These are phyloP conservation scores for Polietes domitor DNA, from an alignment of 2,888 invertebrate species.

Conservation along the genomic window DNA sequence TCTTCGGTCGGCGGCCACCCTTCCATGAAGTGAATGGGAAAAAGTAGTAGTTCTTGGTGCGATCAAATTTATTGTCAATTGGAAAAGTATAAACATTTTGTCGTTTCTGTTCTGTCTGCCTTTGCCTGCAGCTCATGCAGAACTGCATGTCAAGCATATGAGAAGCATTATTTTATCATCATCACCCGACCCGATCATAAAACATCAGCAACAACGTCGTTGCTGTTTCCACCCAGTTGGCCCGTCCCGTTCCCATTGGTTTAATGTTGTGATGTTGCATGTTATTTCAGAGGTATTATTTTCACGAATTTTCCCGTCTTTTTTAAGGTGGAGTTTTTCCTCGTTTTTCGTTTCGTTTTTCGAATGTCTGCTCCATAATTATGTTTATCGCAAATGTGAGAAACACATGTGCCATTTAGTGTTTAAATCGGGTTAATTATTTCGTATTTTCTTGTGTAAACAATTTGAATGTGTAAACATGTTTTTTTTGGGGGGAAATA, in stretches of 20 bases:
- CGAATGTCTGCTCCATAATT: constrained; percentile 1
- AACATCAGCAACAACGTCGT: not conserved
- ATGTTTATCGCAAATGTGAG: not conserved
- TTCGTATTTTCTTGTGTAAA: not conserved
- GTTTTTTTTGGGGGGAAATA: not conserved
- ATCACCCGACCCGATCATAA: not conserved
- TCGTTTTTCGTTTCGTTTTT: not conserved
- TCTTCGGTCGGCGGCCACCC: not conserved
- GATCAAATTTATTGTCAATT: not conserved
- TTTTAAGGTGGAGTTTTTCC: constrained; percentile 27
- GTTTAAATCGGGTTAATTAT: constrained; percentile 8
- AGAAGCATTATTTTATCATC: not conserved
- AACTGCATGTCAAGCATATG: constrained; percentile 1
- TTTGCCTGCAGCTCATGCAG: constrained; percentile 1
- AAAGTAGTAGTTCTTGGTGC: not conserved
- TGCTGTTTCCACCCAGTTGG: not conserved
- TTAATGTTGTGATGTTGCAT: not conserved
- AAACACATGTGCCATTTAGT: not conserved
- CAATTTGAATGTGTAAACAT: not conserved
- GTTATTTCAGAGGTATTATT: not conserved
- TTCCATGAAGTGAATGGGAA: not conserved
- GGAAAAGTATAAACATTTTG: not conserved
- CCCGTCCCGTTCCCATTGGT: not conserved
- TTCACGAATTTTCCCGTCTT: not conserved
- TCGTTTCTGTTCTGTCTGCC: not conserved